Base-by-base conservation (phyloP, 2,888 invertebrate genomes). In the Folsomia candida region DNA sequence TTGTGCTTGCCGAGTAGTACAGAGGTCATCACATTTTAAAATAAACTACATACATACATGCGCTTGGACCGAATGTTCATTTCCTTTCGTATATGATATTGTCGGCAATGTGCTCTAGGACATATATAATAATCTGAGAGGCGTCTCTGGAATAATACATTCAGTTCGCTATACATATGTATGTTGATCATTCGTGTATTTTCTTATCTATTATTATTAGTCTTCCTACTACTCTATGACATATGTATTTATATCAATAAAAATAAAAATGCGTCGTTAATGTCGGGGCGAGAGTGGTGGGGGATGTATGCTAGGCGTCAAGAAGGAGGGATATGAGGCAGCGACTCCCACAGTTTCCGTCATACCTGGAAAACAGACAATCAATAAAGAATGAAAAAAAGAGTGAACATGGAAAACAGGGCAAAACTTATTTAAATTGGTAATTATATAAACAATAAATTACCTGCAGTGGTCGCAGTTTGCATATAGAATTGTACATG, bases 401-500 rank as follows among this genome's bases (percentile, higher is more conserved):
- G n/a, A n/a, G n/a, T n/a, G n/a, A n/a, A n/a, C n/a, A n/a, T n/a
- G n/a, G n/a, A n/a, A n/a, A n/a, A n/a, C n/a, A n/a, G n/a, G n/a
- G n/a, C n/a, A n/a, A n/a, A n/a, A n/a, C n/a, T n/a, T n/a, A n/a
- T n/a, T n/a, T n/a, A n/a, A n/a, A n/a, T n/a, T n/a, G n/a, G n/a
- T n/a, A n/a, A n/a, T n/a, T n/a, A n/a, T n/a, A n/a, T n/a, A n/a
- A n/a, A n/a, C n/a, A n/a, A n/a, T n/a, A n/a, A n/a, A n/a, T n/a
- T n/a, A n/a, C n/a, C 72, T 57, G 73, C 74, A 11, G 74, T 70
- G 27, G 73, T 68, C 47, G 73, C 73, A 26, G 74, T 71, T 58
- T 74, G 74, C 74, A 74, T 74, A 68, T 71, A 74, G 51, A 74
- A 74, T 62, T 76, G 76, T 57, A 76, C 67, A 62, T 73, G 76